Conservation (phyloP, 1,140 invertebrate genomes). For the Sycobia sp. region DNA sequence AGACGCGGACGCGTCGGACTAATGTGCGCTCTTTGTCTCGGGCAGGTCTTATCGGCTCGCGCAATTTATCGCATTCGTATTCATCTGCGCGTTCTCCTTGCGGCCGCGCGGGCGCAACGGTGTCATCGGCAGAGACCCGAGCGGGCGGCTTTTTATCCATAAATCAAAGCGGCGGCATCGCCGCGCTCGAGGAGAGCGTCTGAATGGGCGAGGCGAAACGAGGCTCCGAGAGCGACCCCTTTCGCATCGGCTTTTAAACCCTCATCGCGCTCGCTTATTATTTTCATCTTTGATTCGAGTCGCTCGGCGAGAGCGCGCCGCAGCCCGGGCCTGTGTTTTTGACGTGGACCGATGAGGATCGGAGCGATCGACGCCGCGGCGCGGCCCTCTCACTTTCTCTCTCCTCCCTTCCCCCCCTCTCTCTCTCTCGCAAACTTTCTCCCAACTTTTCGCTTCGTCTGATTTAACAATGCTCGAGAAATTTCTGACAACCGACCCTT, state of each 20-base stretch:
- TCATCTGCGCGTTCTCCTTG: slow-evolving; percentile 11
- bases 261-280: slow-evolving; percentile 40
- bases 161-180: slow-evolving; percentile 42
- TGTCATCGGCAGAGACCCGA: slow-evolving; percentile 46
- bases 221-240: slow-evolving; percentile 33
- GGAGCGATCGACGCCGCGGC: not conserved
- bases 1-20: not conserved
- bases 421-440: not conserved
- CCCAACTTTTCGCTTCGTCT: not conserved
- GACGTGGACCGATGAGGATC: slow-evolving; percentile 48
- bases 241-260: slow-evolving; percentile 34
- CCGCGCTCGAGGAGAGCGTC: slow-evolving; percentile 24
- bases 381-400: not conserved
- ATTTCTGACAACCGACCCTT: slow-evolving; percentile 1
- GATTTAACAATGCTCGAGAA: slow-evolving; percentile 6
- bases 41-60: slow-evolving; percentile 13
- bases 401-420: not conserved
- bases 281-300: slow-evolving; percentile 53
- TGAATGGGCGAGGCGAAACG: slow-evolving; percentile 37
- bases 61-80: slow-evolving; percentile 32
- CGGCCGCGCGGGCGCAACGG: not conserved
- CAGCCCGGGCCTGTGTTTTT: slow-evolving; percentile 44
- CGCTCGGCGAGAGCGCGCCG: slow-evolving; percentile 30
- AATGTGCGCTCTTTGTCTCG: slow-evolving; percentile 18
- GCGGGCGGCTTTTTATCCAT: slow-evolving; percentile 36